Evolutionary conservation across 2,797 vertebrate species (phyloP).

Genomic region (Rhinoraja longicauda): DNA sequence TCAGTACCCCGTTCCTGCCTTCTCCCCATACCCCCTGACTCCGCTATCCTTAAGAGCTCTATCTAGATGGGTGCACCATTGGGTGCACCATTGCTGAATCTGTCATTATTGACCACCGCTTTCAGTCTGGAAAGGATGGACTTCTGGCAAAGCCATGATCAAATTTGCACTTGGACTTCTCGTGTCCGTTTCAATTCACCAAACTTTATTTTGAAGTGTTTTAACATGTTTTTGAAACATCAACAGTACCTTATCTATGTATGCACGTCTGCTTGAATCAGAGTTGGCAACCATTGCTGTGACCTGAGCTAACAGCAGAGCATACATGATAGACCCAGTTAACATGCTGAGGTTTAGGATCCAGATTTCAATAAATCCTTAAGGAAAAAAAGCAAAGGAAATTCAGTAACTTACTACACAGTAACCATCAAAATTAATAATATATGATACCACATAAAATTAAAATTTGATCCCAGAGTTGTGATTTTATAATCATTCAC

Average conservation of each 20-base stretch:
- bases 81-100: too few species aligned
- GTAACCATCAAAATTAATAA: background rate
- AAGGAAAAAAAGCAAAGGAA: constrained; percentile 39
- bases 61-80: too few species aligned
- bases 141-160: too few species aligned
- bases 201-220: constrained; percentile 40
- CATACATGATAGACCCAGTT: constrained; percentile 19
- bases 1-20: too few species aligned
- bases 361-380: constrained; percentile 42
- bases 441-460: background rate
- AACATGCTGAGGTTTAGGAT: constrained; percentile 42
- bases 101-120: too few species aligned
- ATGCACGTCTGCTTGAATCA: constrained; percentile 19
- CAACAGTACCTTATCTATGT: constrained; percentile 42
- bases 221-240: constrained; percentile 39
- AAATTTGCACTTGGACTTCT: too few species aligned
- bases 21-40: too few species aligned
- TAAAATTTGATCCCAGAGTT: background rate
- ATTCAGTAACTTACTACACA: constrained; percentile 44
- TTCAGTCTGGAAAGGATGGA: too few species aligned
- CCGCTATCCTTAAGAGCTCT: too few species aligned
- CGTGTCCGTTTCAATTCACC: background rate
- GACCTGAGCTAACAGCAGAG: constrained; percentile 42
- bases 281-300: constrained; percentile 33
- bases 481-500: background rate